Evolutionary conservation across 2,888 invertebrate species (phyloP), one percentile per base, ranked within the genome.

Genomic region (Catocala nupta): DNA sequence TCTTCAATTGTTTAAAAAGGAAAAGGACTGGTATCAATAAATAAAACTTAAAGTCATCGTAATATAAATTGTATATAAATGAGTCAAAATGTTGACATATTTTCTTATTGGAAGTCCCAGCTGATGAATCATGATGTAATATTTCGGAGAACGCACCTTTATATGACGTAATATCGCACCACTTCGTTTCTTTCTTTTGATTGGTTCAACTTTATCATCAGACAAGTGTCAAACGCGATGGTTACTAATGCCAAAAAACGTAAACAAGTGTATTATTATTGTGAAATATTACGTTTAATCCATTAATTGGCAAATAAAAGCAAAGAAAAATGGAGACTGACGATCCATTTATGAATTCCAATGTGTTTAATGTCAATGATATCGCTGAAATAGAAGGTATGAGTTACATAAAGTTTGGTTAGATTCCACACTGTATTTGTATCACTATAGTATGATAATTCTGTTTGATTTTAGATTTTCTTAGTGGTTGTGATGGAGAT

Each of bases 361-460:
- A 96, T 78, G 95, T 95, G 57, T 96, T 96, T 83, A 96, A 96
- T 87, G 92, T 96, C 42, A 95, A 95, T 70, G 96, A 96, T 81
- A 94, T 96, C 51, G 94, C 95, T 75, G 96, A 96, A 83, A 95
- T 96, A 73, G 96, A 96, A 90, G 96, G 96, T 96, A 93, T 90
- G 89, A 12, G 45, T 60, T 52, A 59, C 13, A 16, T 16, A 52
- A 52, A 62, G 4, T 56, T 47, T 36, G 10, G 36, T 55, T 65
- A 52, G n/a, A 42, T 33, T 55, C n/a, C 13, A 12, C 16, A 33
- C 5, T 11, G 36, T 47, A 51, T 55, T 47, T 45, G 47, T 12
- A 44, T 66, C 55, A 69, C 52, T 69, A 64, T 65, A 69, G 59
- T 59, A 59, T 67, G 68, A 60, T 62, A 66, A 72, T 60, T 51